Base-by-base conservation (phyloP, 2,888 invertebrate genomes). In the Idaea aversata region DNA sequence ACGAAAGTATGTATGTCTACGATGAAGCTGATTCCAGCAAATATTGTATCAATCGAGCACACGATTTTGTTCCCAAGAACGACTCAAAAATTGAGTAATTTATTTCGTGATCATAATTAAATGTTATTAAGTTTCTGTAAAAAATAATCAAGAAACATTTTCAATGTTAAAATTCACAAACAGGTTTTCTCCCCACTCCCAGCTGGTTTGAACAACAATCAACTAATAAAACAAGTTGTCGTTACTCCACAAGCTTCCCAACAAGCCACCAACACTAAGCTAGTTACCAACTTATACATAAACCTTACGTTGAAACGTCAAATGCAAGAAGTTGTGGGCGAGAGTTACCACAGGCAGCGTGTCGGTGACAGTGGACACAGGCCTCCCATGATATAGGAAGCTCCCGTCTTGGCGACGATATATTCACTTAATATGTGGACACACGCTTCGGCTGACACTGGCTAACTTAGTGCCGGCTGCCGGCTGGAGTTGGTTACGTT, bases 321-420 rank as follows among this genome's bases (percentile, higher is more conserved):
- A 75, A 77, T 72, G 75, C 84, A 80, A 80, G 83, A 78, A 79
- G 76, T 79, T 84, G 82, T 70, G 83, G 83, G 75, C 67, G 65
- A 63, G 70, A 73, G 75, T 75, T 76, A 76, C 73, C 74, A 66
- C 71, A 75, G 73, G 76, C 77, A 68, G 70, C 69, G 70, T 74
- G 80, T 67, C 68, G 68, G 72, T 75, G 76, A 79, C 77, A 77
- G 70, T 74, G 72, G 70, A 70, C 66, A 67, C 64, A 67, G 5
- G 15, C 59, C 36, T 13, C 67, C 67, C 63, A 62, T 69, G 65
- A 68, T 69, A 47, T 67, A 65, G 61, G 61, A 57, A 64, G 34
- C 47, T 25, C 5, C 15, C 62, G 61, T 47, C 38, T 38, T 61
- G 34, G 61, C 67, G 61, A 65, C 63, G 64, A 62, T 61, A 66